A percentile compares a stretch with the other conserved stretches of the same genome.
Evolutionary conservation across 1,140 invertebrate genomes (phyloP).

Genomic region (Anadara kagoshimensis): DNA sequence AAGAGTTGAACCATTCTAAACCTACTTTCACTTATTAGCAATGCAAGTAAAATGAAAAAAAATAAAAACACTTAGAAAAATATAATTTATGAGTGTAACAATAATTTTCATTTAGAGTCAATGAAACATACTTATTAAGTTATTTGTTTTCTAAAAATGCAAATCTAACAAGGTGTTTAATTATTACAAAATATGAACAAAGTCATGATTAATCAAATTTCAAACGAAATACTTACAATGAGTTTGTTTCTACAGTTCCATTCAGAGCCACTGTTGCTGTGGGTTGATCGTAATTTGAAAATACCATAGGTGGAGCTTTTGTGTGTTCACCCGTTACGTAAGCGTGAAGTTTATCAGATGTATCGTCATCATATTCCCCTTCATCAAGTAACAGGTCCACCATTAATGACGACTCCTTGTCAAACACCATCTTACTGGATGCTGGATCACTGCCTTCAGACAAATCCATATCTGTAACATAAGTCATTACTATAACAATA

Average conservation of each 20-base stretch:
- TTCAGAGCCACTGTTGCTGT: conserved; percentile 30
- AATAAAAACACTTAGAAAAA: too few relatives aligned
- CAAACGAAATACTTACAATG: not conserved
- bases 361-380: conserved; percentile 58
- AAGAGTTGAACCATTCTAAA: too few relatives aligned
- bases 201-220: too few relatives aligned
- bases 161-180: too few relatives aligned
- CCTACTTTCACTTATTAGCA: too few relatives aligned
- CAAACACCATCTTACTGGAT: conserved; percentile 44
- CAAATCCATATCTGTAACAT: conserved; percentile 33
- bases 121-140: too few relatives aligned
- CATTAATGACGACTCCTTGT: conserved; percentile 62
- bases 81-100: too few relatives aligned
- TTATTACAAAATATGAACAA: too few relatives aligned
- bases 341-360: conserved; percentile 53
- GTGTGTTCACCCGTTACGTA: conserved; percentile 53
- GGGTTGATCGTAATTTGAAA: conserved; percentile 21
- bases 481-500: too few relatives aligned
- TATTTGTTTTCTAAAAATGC: too few relatives aligned
- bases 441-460: conserved; percentile 41
- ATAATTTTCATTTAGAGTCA: too few relatives aligned
- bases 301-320: conserved; percentile 33
- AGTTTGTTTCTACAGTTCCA: conserved; percentile 34
- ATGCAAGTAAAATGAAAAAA: too few relatives aligned
- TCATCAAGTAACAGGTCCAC: conserved; percentile 64